Conservation (phyloP, 2,113 vertebrate species). For the Hystrix cristata region DNA sequence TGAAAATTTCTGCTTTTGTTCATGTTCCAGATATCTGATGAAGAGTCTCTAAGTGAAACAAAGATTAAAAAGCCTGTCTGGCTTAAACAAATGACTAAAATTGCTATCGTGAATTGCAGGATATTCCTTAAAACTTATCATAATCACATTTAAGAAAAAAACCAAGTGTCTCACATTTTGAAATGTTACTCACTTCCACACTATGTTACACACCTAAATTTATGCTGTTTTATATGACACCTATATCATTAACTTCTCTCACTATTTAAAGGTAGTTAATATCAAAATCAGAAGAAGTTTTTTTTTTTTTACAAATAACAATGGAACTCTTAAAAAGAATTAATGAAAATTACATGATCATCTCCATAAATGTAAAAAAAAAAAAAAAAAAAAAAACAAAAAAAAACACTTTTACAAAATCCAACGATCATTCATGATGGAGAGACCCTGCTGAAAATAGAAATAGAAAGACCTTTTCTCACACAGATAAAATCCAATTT, state of each 20-base stretch:
- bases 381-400: background rate
- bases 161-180: background rate
- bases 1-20: background rate
- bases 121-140: background rate
- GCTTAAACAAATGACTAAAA: slow-evolving; percentile 28
- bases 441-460: background rate
- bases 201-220: background rate
- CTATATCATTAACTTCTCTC: background rate
- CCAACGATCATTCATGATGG: background rate
- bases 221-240: background rate
- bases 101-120: background rate
- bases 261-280: slow-evolving; percentile 32
- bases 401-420: background rate
- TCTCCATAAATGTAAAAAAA: background rate
- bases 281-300: background rate
- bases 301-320: background rate
- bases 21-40: background rate
- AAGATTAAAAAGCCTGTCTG: background rate
- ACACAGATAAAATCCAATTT: background rate
- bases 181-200: background rate
- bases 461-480: background rate
- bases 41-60: background rate
- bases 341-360: background rate
- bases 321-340: background rate
- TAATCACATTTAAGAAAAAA: slow-evolving; percentile 54